Percentiles rank a stretch among this genome's conserved stretches.
phyloP scores from a whole-genome alignment of 2,888 invertebrate genomes.

The Drosophila pegasa region DNA sequence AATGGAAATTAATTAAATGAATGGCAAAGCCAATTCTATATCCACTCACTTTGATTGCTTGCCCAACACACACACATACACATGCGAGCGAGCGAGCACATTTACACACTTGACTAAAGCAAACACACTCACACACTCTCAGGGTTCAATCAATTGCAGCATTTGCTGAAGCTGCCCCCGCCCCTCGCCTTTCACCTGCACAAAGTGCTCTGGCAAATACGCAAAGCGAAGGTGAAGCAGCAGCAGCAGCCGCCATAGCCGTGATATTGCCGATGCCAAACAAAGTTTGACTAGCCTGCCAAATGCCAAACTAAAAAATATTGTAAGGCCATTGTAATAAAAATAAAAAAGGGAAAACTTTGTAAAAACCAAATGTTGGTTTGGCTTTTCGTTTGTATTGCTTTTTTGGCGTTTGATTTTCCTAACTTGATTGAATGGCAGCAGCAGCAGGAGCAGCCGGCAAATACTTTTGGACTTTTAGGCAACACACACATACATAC shows the following conservation, averaged over 20 bases:
- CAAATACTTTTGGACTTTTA: slow-evolving; percentile 30
- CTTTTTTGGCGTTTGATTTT: slow-evolving; percentile 48
- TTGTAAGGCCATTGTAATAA: slow-evolving; percentile 6
- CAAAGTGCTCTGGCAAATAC: slow-evolving; percentile 34
- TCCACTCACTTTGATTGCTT: slow-evolving; percentile 41
- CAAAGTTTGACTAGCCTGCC: slow-evolving; percentile 69
- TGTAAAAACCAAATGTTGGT: slow-evolving; percentile 38
- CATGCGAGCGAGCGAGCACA: too few species aligned
- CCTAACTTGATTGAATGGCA: slow-evolving; percentile 73
- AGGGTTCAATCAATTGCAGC: slow-evolving; percentile 36
- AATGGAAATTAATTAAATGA: slow-evolving; percentile 61
- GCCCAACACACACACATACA: slow-evolving; percentile 26
- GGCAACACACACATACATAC: slow-evolving; percentile 20
- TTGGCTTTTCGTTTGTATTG: slow-evolving; percentile 56
- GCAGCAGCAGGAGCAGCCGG: slow-evolving; percentile 16
- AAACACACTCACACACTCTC: slow-evolving; percentile 23
- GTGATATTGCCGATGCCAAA: slow-evolving; percentile 76
- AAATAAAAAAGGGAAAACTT: slow-evolving; percentile 12
- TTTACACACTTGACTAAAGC: neutral
- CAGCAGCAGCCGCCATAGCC: slow-evolving; percentile 45
- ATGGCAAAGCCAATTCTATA: slow-evolving; percentile 25
- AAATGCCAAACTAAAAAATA: slow-evolving; percentile 29
- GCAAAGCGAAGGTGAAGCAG: slow-evolving; percentile 60
- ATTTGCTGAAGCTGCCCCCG: slow-evolving; percentile 16
- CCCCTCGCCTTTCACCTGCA: slow-evolving; percentile 7